Conservation (phyloP, 53 echinoderm and acorn worm species). For the Antedon mediterranea region DNA sequence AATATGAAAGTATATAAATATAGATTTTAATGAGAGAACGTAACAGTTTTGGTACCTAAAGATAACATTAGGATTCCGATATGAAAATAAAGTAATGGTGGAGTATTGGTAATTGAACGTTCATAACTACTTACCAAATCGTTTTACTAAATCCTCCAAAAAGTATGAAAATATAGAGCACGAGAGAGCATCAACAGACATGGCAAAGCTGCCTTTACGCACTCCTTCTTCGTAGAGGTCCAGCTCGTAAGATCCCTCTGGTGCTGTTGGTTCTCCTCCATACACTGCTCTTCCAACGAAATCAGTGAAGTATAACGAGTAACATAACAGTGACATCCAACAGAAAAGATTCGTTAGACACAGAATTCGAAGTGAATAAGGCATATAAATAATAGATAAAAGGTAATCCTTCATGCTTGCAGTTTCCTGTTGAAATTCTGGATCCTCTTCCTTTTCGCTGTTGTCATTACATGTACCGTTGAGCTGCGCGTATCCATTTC, state of each 20-base stretch:
- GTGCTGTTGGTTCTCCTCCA: slow-evolving; percentile 63
- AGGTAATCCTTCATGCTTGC: slow-evolving; percentile 69
- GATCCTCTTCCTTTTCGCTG: slow-evolving; percentile 11
- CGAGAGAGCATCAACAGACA: slow-evolving; percentile 82
- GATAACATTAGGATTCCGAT: background rate
- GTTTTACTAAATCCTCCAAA: slow-evolving; percentile 61
- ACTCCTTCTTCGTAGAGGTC: slow-evolving; percentile 60
- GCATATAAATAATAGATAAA: slow-evolving; percentile 78
- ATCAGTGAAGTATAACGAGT: slow-evolving; percentile 94
- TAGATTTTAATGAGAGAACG: too few species aligned
- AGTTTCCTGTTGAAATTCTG: slow-evolving; percentile 4
- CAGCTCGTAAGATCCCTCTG: slow-evolving; percentile 46
- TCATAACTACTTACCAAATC: slow-evolving; percentile 14
- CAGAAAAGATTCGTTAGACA: slow-evolving; percentile 88
- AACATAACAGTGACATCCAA: slow-evolving; percentile 98
- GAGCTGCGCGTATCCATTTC: slow-evolving; percentile 9
- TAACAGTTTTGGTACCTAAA: background rate
- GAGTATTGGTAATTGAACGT: background rate
- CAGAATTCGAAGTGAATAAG: slow-evolving; percentile 73
- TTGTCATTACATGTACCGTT: slow-evolving; percentile 2
- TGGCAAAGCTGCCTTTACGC: slow-evolving; percentile 75
- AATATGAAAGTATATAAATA: slow-evolving; percentile 1
- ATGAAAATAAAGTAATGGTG: background rate
- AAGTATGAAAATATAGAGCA: slow-evolving; percentile 71
- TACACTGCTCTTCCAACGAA: slow-evolving; percentile 88